These are phyloP conservation scores for Moxostoma hubbsi DNA, from an alignment of 2,797 vertebrate species.

Conservation along the genomic window DNA sequence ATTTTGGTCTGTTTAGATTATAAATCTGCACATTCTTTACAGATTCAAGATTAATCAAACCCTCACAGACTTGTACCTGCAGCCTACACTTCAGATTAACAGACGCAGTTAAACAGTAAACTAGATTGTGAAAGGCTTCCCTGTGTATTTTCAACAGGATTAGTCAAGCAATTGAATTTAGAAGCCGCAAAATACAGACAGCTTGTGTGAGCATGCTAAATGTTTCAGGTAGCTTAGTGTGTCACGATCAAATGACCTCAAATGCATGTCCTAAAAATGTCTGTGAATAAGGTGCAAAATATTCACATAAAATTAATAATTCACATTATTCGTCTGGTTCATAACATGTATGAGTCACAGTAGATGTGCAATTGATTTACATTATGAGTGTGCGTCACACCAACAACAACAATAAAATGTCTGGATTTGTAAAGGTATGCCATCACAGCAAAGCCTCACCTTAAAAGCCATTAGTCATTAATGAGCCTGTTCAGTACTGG, in stretches of 20 bases:
- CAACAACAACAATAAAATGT: background rate
- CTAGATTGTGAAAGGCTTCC: constrained; percentile 5
- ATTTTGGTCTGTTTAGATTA: background rate
- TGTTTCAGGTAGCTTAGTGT: background rate
- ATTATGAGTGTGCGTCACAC: constrained; percentile 3
- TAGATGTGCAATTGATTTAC: background rate
- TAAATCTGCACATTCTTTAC: background rate
- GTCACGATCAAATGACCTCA: background rate
- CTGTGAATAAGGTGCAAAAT: background rate
- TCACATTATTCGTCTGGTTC: background rate
- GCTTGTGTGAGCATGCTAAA: constrained; percentile 27
- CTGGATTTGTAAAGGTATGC: constrained; percentile 3
- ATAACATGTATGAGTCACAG: constrained; percentile 14
- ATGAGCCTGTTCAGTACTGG: constrained; percentile 1
- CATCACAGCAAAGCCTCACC: background rate
- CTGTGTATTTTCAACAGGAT: constrained; percentile 7
- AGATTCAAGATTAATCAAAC: background rate
- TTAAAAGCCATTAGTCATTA: constrained; percentile 32
- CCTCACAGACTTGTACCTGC: background rate
- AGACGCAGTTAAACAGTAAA: constrained; percentile 21
- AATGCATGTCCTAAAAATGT: background rate
- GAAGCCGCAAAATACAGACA: background rate
- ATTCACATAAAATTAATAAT: constrained; percentile 4
- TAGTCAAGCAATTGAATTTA: constrained; percentile 15
- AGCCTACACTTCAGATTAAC: background rate